phyloP scores from a whole-genome alignment of 1,140 invertebrate genomes.

The Hormaphis cornu region DNA sequence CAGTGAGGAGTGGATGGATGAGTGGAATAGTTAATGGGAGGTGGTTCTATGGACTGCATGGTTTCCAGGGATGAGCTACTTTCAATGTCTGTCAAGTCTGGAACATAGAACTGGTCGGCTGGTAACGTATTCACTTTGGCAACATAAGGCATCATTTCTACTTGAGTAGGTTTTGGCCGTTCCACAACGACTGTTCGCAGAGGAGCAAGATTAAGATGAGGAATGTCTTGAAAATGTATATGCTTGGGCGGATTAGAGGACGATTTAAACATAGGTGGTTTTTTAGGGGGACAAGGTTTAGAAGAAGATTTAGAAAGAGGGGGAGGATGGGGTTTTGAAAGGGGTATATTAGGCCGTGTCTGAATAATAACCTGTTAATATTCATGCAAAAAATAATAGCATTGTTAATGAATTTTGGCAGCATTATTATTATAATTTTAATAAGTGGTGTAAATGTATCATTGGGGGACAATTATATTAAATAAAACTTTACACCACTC shows the following conservation, averaged over 20 bases:
- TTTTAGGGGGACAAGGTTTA: not conserved
- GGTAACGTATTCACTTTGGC: constrained; percentile 20
- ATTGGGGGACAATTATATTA: not conserved
- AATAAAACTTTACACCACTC: not conserved
- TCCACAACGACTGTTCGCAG: constrained; percentile 6
- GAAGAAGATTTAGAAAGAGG: too few relatives aligned
- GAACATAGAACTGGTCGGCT: constrained; percentile 2
- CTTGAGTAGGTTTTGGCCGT: constrained; percentile 10
- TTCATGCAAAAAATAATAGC: constrained; percentile 32
- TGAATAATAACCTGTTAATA: constrained; percentile 30
- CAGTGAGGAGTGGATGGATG: constrained; percentile 35
- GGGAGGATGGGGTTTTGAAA: not conserved
- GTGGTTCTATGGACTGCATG: constrained; percentile 34
- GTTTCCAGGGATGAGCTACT: constrained; percentile 30
- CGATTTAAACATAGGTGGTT: not conserved
- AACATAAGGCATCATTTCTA: constrained; percentile 30
- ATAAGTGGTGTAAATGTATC: not conserved
- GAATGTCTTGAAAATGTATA: constrained; percentile 13
- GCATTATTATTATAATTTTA: constrained; percentile 14
- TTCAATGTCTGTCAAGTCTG: constrained; percentile 15
- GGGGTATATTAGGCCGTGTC: constrained; percentile 1
- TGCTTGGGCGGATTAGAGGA: not conserved
- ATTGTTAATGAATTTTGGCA: constrained; percentile 30
- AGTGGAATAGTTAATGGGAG: constrained; percentile 39
- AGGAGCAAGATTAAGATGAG: not conserved